Percentiles rank a stretch among this genome's conserved stretches.
These are phyloP conservation scores for Mythimna impura DNA, from an alignment of 2,888 invertebrate genomes.

Conservation along the genomic window DNA sequence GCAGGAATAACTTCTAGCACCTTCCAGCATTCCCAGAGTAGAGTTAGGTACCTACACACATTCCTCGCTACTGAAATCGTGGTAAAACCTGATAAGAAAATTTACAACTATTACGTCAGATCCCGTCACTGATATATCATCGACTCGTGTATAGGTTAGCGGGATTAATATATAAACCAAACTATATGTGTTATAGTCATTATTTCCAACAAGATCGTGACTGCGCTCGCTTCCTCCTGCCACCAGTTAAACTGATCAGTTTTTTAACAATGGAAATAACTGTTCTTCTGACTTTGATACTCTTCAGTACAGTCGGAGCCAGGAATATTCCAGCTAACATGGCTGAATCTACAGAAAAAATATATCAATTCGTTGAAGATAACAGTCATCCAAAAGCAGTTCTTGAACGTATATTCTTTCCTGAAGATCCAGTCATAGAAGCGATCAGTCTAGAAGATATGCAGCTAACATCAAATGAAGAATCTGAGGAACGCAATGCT, in stretches of 20 bases:
- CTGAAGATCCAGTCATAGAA: not conserved
- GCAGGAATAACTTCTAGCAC: not conserved
- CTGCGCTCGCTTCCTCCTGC: not conserved
- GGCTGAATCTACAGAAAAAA: not conserved
- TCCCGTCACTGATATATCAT: not conserved
- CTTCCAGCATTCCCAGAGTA: not conserved
- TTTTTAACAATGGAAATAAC: slow-evolving; percentile 27
- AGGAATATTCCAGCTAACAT: not conserved
- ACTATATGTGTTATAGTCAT: slow-evolving; percentile 4
- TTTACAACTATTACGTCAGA: not conserved
- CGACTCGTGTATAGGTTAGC: too few relatives aligned
- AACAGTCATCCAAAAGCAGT: not conserved
- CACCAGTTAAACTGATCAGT: slow-evolving; percentile 29
- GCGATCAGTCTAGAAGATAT: not conserved
- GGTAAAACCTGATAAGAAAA: slow-evolving; percentile 9
- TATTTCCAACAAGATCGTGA: not conserved
- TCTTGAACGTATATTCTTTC: not conserved
- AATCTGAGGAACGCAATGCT: not conserved
- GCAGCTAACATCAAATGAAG: not conserved
- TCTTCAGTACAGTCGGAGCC: slow-evolving; percentile 29
- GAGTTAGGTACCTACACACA: not conserved
- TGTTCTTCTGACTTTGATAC: slow-evolving; percentile 17
- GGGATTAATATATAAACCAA: slow-evolving; percentile 17
- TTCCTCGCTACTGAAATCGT: not conserved
- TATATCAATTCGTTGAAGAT: not conserved